Percentiles rank a stretch among this genome's conserved stretches.
These are phyloP conservation scores for Netelia fuscicornis DNA, from an alignment of 2,888 invertebrate species.

Conservation along the genomic window DNA sequence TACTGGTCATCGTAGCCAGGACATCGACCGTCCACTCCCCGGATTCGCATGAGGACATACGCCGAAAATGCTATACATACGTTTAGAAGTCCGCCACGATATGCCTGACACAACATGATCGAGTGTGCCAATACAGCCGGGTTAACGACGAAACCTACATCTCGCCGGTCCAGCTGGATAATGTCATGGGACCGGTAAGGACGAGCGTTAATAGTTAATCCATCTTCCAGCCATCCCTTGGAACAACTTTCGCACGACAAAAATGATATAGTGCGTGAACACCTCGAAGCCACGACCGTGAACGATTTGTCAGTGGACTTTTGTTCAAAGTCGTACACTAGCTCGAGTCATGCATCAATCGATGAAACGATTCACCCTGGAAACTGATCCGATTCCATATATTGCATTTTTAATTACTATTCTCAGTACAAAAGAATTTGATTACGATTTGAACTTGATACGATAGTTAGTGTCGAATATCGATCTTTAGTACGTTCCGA, in stretches of 20 bases:
- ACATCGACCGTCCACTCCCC: not conserved
- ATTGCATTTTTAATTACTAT: no score
- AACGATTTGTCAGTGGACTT: not conserved
- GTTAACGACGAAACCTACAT: conserved; percentile 32
- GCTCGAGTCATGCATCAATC: no score
- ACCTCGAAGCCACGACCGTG: not conserved
- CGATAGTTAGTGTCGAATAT: no score
- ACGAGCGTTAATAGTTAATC: conserved; percentile 10
- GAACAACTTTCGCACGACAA: conserved; percentile 4
- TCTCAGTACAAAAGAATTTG: no score
- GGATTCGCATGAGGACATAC: not conserved
- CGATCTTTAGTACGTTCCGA: not conserved
- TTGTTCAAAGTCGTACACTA: no score
- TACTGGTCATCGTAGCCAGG: conserved; percentile 9
- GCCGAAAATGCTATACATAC: conserved; percentile 1
- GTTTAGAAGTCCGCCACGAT: conserved; percentile 2
- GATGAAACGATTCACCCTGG: no score
- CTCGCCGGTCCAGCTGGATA: conserved; percentile 22
- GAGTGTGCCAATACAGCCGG: conserved; percentile 35
- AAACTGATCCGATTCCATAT: no score
- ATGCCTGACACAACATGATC: conserved; percentile 38
- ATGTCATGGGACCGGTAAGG: conserved; percentile 8
- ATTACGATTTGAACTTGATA: no score
- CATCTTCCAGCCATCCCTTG: conserved; percentile 3
- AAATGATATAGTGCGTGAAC: not conserved